Evolutionary conservation across 2,113 vertebrate genomes (phyloP).

Genomic region (Trachemys scripta): DNA sequence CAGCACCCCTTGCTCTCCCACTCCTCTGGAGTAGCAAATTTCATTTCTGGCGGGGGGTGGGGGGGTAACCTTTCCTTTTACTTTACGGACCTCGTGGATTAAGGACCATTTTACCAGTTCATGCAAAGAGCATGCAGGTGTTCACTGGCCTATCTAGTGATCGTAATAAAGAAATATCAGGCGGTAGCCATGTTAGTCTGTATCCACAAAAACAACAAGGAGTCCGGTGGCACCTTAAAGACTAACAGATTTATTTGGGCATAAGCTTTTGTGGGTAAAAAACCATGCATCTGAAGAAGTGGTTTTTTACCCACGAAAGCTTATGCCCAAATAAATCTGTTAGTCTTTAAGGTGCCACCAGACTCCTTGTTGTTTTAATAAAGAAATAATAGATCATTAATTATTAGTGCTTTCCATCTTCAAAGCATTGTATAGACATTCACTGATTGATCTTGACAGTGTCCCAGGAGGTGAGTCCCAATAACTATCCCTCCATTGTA

Average conservation of each 20-base stretch:
- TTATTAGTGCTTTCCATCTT: neutral
- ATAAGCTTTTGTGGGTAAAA: too few relatives aligned
- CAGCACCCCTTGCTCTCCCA: neutral
- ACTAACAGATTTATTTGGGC: too few relatives aligned
- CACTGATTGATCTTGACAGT: neutral
- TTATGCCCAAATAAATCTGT: too few relatives aligned
- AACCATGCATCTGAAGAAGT: too few relatives aligned
- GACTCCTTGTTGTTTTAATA: neutral
- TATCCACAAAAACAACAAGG: too few relatives aligned
- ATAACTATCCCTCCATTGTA: neutral
- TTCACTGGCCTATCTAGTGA: neutral
- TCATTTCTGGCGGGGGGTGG: neutral
- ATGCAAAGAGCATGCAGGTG: neutral
- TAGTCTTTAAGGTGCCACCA: too few relatives aligned
- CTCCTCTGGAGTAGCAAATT: neutral
- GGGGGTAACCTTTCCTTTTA: neutral
- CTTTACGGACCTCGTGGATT: neutral
- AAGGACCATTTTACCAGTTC: neutral
- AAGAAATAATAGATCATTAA: neutral
- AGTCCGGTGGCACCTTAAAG: too few relatives aligned
- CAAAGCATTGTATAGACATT: neutral
- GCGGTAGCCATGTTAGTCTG: too few relatives aligned
- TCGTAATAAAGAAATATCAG: neutral
- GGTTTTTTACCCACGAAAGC: too few relatives aligned
- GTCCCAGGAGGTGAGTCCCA: neutral